Evolutionary conservation across 2,888 invertebrate genomes (phyloP), one percentile per base, ranked within the genome.

Genomic region (Hermaeophaga mercurialis): DNA sequence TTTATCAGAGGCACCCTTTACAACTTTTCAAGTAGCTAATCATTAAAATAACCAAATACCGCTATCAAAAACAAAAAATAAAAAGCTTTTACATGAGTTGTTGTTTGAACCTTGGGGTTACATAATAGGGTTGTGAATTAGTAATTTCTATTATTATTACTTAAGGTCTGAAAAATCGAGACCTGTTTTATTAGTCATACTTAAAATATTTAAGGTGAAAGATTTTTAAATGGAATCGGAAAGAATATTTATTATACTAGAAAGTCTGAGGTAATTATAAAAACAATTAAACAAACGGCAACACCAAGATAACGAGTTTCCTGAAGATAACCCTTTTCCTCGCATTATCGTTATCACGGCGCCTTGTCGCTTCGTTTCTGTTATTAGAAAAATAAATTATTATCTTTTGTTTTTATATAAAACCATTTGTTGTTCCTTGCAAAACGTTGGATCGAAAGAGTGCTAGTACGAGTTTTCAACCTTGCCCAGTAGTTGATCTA

Each of bases 291-390:
- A 3, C 31, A 3, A 31, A 31, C 31, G 11, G 12, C 3, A 11
- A 31, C 33, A 19, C 15, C 26, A 17, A 28, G 28, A 45, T 28
- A 28, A 15, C 22, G 9, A 22, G 15, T 47, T 47, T 47, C 47
- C 36, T 34, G 36, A 36, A 34, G 47, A 47, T 47, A 47, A 47
- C 47, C 47, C 36, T 24, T 46, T 47, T 36, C 36, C 36, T n/a
- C 17, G 17, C 17, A 1, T 36, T 22, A 36, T 47, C 22, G 47
- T 14, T 33, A 33, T 46, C 28, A 11, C 45, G 44, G 15, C 45
- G 33, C 33, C 33, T 28, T 15, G 28, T 28, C 28, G 44, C 4
- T 11, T 43, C 14, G 26, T 4, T 44, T 14, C 6, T 14, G n/a
- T 28, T 19, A 28, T 31, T 41, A 14, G n/a, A 15, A 12, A 43